Evolutionary conservation across 2,888 invertebrate species (phyloP).

Genomic region (Nomada fucata): DNA sequence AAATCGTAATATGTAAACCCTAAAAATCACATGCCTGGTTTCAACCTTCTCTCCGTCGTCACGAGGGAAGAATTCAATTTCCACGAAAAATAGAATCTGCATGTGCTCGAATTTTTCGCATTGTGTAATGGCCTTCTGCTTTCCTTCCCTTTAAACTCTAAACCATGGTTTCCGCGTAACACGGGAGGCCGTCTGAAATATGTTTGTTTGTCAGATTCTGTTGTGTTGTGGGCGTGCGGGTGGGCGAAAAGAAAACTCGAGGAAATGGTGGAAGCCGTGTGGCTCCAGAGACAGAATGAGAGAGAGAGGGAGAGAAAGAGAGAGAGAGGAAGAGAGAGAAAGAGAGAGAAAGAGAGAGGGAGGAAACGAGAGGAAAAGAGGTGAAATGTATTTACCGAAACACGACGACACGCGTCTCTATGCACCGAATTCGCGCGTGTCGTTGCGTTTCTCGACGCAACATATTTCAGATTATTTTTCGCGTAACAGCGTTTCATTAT

Average conservation of each 20-base stretch:
- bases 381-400: slow-evolving; percentile 67
- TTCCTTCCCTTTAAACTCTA: slow-evolving; percentile 20
- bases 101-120: slow-evolving; percentile 12
- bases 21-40: neutral
- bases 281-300: slow-evolving; percentile 6
- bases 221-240: slow-evolving; percentile 37
- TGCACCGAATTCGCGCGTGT: slow-evolving; percentile 46
- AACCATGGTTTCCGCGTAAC: slow-evolving; percentile 34
- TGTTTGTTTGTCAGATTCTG: slow-evolving; percentile 74
- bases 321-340: neutral
- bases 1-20: neutral
- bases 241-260: slow-evolving; percentile 27
- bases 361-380: neutral
- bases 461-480: slow-evolving; percentile 44
- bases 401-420: slow-evolving; percentile 26
- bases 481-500: slow-evolving; percentile 38
- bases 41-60: neutral
- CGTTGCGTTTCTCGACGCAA: slow-evolving; percentile 41
- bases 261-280: slow-evolving; percentile 54
- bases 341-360: neutral
- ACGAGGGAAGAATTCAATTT: slow-evolving; percentile 23
- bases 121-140: slow-evolving; percentile 43
- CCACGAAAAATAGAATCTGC: slow-evolving; percentile 34
- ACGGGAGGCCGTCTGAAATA: slow-evolving; percentile 64
- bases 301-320: neutral